These are phyloP conservation scores for Phoeniculus purpureus DNA, from an alignment of 2,797 vertebrate genomes.

Conservation along the genomic window DNA sequence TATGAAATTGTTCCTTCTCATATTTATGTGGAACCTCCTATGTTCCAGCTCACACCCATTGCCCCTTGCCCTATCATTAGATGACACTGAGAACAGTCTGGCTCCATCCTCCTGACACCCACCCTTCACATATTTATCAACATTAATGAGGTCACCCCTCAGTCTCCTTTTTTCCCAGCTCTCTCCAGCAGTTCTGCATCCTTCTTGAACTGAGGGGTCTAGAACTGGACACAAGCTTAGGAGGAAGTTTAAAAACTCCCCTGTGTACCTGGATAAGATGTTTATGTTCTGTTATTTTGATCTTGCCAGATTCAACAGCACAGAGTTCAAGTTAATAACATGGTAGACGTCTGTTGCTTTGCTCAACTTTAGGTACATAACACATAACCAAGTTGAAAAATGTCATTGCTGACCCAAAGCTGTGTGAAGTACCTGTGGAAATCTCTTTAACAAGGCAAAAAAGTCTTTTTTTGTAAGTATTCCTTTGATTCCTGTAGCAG, in stretches of 20 bases:
- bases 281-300: background rate
- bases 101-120: no score
- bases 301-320: background rate
- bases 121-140: no score
- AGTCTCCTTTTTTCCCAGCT: no score
- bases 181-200: no score
- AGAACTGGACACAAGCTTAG: background rate
- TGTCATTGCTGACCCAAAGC: background rate
- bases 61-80: no score
- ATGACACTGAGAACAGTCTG: no score
- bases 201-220: no score
- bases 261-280: background rate
- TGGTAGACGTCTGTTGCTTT: constrained; percentile 7
- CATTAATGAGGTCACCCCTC: no score
- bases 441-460: background rate
- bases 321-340: background rate
- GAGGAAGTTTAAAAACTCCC: background rate
- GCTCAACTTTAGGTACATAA: background rate
- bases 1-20: no score
- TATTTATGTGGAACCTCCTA: no score
- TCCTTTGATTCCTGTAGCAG: constrained; percentile 16
- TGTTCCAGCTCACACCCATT: no score
- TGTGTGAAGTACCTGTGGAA: background rate
- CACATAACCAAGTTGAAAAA: background rate
- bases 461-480: background rate